These are phyloP conservation scores for Tryphoninae sp. DNA, from an alignment of 2,888 invertebrate species.

Conservation along the genomic window DNA sequence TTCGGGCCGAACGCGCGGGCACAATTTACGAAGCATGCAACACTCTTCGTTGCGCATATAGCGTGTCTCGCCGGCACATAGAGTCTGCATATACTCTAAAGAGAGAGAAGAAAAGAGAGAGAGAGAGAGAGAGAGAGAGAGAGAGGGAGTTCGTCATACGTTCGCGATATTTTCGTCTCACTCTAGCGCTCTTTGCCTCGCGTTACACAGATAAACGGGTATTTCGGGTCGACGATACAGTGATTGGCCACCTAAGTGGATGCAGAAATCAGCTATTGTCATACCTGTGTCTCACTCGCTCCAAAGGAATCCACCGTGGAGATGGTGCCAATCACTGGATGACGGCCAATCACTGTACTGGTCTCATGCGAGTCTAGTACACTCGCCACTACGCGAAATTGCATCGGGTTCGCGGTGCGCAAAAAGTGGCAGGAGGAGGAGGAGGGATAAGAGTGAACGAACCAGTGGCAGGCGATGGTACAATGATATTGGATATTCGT, in stretches of 20 bases:
- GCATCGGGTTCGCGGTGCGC: constrained; percentile 58
- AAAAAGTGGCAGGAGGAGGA: constrained; percentile 49
- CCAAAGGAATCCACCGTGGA: no score
- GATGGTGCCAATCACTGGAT: no score
- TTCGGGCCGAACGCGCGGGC: constrained; percentile 52
- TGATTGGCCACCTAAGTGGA: background rate
- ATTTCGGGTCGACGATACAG: constrained; percentile 22
- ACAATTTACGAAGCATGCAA: constrained; percentile 59
- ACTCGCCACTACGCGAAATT: constrained; percentile 58
- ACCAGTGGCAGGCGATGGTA: constrained; percentile 27
- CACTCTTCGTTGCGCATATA: constrained; percentile 21
- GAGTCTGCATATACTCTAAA: constrained; percentile 29
- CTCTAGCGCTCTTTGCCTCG: constrained; percentile 7
- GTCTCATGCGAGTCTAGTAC: no score
- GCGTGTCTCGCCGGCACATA: constrained; percentile 44
- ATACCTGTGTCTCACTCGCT: no score
- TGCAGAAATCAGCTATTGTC: background rate
- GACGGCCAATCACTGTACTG: no score
- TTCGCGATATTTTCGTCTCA: constrained; percentile 32
- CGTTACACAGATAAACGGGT: constrained; percentile 19
- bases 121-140: constrained; percentile 15
- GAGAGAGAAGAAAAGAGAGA: constrained; percentile 12
- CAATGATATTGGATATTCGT: constrained; percentile 1
- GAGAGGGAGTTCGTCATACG: background rate
- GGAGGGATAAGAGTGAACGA: constrained; percentile 46